Evolutionary conservation across 2,797 vertebrate genomes (phyloP).

Genomic region (Hydrocynus forskahlii): DNA sequence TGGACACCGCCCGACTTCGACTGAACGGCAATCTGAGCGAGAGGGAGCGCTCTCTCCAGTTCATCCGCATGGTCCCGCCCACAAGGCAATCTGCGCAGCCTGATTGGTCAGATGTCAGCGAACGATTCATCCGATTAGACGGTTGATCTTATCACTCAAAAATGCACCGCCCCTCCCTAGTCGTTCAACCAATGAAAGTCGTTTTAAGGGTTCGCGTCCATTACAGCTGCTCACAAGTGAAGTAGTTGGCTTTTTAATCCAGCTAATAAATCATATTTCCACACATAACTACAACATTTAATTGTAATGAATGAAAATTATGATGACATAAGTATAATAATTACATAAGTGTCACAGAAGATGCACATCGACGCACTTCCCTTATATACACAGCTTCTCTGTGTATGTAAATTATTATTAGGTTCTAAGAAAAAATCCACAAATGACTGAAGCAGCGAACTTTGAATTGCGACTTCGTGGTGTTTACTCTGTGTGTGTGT

Average conservation of each 20-base stretch:
- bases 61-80: conserved; percentile 68
- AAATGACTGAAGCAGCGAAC: too few relatives aligned
- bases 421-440: too few relatives aligned
- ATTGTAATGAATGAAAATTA: too few relatives aligned
- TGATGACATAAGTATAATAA: too few relatives aligned
- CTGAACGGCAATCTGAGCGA: conserved; percentile 64
- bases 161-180: neutral
- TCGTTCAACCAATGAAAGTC: conserved; percentile 32
- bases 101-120: conserved; percentile 66
- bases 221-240: neutral
- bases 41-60: conserved; percentile 64
- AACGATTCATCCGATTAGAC: conserved; percentile 62
- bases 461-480: too few relatives aligned
- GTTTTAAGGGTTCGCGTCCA: conserved; percentile 38
- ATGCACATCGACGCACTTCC: too few relatives aligned
- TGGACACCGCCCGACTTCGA: conserved; percentile 80
- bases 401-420: too few relatives aligned
- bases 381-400: too few relatives aligned
- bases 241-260: neutral
- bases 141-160: conserved; percentile 53
- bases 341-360: too few relatives aligned
- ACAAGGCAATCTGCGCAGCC: conserved; percentile 40
- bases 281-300: neutral
- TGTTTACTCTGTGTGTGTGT: too few relatives aligned
- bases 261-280: neutral